Evolutionary conservation across 2,888 invertebrate genomes (phyloP).

Genomic region (Limnephilus lunatus): DNA sequence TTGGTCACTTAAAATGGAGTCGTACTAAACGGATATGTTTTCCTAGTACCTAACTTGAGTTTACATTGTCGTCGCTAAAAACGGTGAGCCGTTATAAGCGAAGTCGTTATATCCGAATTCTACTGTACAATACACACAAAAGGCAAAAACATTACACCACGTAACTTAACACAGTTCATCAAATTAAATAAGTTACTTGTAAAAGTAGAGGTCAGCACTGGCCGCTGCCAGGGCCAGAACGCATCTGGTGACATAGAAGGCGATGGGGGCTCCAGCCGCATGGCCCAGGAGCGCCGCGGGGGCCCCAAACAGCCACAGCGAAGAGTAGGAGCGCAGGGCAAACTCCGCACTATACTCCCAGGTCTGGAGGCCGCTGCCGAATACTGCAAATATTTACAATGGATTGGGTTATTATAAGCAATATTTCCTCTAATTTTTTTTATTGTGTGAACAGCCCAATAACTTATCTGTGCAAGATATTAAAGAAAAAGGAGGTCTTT

Average conservation of each 20-base stretch:
- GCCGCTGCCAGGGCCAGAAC: slow-evolving; percentile 89
- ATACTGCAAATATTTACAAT: slow-evolving; percentile 78
- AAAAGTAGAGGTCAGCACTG: slow-evolving; percentile 93
- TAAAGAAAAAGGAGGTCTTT: too few species aligned
- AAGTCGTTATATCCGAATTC: too few species aligned
- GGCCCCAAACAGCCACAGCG: slow-evolving; percentile 91
- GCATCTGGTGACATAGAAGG: slow-evolving; percentile 93
- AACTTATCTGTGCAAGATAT: too few species aligned
- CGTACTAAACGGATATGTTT: too few species aligned
- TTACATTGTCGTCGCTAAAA: too few species aligned
- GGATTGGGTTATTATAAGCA: slow-evolving; percentile 48
- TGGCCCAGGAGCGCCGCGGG: slow-evolving; percentile 90
- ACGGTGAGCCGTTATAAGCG: too few species aligned
- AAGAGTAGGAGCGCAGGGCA: slow-evolving; percentile 96
- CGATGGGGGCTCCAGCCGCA: slow-evolving; percentile 85
- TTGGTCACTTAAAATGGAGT: too few species aligned
- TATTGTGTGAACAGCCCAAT: too few species aligned
- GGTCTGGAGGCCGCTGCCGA: slow-evolving; percentile 96
- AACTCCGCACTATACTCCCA: slow-evolving; percentile 99
- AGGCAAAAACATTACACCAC: too few species aligned
- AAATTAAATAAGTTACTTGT: slow-evolving; percentile 81
- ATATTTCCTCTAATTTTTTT: background rate
- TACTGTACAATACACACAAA: too few species aligned
- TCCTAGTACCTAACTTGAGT: too few species aligned
- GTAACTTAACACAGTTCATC: background rate